Percentiles rank a stretch among this genome's conserved stretches.
phyloP scores from a whole-genome alignment of 2,888 invertebrate genomes.

The Xanthia icteritia region DNA sequence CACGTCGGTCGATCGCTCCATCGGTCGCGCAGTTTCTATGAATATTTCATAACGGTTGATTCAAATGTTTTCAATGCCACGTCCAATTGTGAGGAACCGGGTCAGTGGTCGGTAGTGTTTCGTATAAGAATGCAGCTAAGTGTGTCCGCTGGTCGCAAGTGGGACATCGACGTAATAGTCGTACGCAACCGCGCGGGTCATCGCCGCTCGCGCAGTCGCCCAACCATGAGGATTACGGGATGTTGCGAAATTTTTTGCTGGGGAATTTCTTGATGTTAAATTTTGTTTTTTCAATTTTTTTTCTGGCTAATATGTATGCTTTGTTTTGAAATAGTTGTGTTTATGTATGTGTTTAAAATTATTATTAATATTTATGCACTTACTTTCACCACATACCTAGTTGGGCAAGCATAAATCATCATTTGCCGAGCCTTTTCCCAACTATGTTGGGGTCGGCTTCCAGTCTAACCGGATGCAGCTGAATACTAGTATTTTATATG shows the following conservation, averaged over 20 bases:
- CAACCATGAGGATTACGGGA: conserved; percentile 61
- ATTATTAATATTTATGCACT: neutral
- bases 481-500: no score
- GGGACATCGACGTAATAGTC: conserved; percentile 79
- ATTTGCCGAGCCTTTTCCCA: no score
- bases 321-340: conserved; percentile 8
- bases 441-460: no score
- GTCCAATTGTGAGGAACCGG: conserved; percentile 72
- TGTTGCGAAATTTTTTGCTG: conserved; percentile 38
- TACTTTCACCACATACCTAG: neutral
- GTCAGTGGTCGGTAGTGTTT: conserved; percentile 70
- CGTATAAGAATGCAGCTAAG: conserved; percentile 67
- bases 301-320: neutral
- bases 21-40: conserved; percentile 73
- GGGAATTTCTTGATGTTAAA: conserved; percentile 16
- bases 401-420: neutral
- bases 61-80: conserved; percentile 82
- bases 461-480: no score
- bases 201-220: conserved; percentile 60
- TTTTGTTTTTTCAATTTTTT: conserved; percentile 1
- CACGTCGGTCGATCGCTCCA: conserved; percentile 72
- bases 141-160: conserved; percentile 71
- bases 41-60: conserved; percentile 76
- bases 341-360: neutral
- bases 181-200: conserved; percentile 77